Evolutionary conservation across 2,888 invertebrate genomes (phyloP), one percentile per base, ranked within the genome.

Genomic region (Drosophila melanosoma): DNA sequence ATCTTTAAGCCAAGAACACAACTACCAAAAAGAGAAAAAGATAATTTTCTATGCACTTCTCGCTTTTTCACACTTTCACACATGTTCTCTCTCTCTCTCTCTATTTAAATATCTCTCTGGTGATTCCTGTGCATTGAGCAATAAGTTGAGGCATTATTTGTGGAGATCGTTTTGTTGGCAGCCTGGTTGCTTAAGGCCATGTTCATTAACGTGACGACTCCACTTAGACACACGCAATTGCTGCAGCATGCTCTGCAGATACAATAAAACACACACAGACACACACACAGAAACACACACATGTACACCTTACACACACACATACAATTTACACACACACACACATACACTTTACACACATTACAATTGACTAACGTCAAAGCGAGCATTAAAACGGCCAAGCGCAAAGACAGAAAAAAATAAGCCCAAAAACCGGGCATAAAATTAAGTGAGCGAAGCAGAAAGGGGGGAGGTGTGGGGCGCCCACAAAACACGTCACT

Each of bases 291-390:
- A n/a, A n/a, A n/a, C n/a, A n/a, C 35, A 67, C 26, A 71, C 15
- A 53, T 23, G 23, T 33, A 61, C 23, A 53, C 35, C 4, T 26
- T 26, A 49, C 29, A 63, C 23, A 52, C 26, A 73, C n/a, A 58
- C 17, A 57, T 26, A 40, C 20, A 40, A 26, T n/a, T 2, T 38
- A 17, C 8, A 17, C 38, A 59, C 49, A 69, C 20, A 64, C 53
- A 60, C 26, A 64, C 17, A 45, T n/a, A 32, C 33, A 73, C 32
- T 67, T 26, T 26, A 26, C 26, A 26, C 26, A 64, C 17, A 73
- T 40, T 67, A 71, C 79, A 83, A 85, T 86, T 88, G 78, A 87
- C 82, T 83, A 83, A 87, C 87, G 81, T 59, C 74, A 76, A 83
- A 76, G 69, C 76, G 71, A 77, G 73, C 84, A 87, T 74, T 85